A percentile compares a stretch with the other conserved stretches of the same genome.
These are phyloP conservation scores for Balaeniceps rex DNA, from an alignment of 2,113 vertebrate species.

Conservation along the genomic window DNA sequence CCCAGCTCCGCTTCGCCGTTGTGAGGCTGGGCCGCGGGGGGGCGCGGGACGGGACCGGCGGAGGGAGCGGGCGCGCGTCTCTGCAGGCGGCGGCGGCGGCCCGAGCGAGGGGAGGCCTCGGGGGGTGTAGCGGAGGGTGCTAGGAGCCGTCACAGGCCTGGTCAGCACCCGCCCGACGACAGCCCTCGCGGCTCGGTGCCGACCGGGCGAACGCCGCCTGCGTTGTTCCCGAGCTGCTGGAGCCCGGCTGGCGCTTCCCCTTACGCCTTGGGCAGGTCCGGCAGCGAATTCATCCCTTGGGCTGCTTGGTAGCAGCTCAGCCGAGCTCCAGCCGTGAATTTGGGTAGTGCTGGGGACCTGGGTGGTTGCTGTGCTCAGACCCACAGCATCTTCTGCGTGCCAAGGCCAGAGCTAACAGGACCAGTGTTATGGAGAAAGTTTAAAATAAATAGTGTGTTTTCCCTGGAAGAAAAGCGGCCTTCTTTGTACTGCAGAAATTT, in stretches of 20 bases:
- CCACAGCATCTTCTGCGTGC: background rate
- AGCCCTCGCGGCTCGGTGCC: too few species aligned
- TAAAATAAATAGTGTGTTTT: background rate
- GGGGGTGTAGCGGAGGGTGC: rapidly evolving
- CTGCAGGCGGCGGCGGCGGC: background rate
- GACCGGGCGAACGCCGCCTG: too few species aligned
- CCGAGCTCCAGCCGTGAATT: background rate
- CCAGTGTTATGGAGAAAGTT: background rate
- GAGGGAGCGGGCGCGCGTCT: background rate
- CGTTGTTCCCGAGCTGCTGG: background rate
- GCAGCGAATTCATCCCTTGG: background rate
- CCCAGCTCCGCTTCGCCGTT: background rate
- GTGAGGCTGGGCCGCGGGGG: background rate
- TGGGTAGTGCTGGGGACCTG: rapidly evolving
- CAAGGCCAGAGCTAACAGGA: background rate
- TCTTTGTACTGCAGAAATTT: background rate
- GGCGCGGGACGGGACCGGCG: background rate
- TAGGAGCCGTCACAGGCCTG: background rate
- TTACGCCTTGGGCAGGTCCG: background rate
- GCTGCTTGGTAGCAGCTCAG: background rate
- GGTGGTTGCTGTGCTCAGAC: background rate
- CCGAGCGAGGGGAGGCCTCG: too few species aligned
- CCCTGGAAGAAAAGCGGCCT: background rate
- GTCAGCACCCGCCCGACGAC: background rate
- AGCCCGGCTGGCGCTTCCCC: background rate